Percentiles rank a stretch among this genome's conserved stretches.
Evolutionary conservation across 2,888 invertebrate species (phyloP).

Genomic region (Notodonta dromedarius): DNA sequence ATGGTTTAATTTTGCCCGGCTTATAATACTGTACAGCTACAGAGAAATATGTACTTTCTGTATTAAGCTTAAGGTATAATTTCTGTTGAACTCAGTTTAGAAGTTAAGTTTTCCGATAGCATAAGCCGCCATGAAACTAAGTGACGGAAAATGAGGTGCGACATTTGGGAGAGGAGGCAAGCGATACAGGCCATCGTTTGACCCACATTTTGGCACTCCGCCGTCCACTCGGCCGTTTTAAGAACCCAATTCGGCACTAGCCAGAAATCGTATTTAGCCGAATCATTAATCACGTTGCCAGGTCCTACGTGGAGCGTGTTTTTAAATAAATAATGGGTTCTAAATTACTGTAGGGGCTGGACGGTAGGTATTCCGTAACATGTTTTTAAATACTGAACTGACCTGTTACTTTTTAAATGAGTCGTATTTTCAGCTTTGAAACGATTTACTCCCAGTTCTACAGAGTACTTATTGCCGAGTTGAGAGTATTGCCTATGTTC

Average conservation of each 20-base stretch:
- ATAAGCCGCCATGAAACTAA: conserved; percentile 51
- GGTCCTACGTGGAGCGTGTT: conserved; percentile 26
- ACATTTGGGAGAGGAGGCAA: conserved; percentile 61
- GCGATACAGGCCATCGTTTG: conserved; percentile 66
- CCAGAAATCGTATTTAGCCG: conserved; percentile 31
- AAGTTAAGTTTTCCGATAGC: conserved; percentile 43
- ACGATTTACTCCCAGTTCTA: too few species aligned
- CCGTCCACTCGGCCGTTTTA: conserved; percentile 52
- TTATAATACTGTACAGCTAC: conserved; percentile 18
- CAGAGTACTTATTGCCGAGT: too few species aligned
- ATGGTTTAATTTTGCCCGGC: conserved; percentile 36
- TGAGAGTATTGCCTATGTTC: too few species aligned
- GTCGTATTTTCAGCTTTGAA: conserved; percentile 6
- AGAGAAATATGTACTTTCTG: conserved; percentile 27
- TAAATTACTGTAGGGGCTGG: conserved; percentile 31
- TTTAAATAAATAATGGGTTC: conserved; percentile 40
- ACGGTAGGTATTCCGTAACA: conserved; percentile 21
- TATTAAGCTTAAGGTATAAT: conserved; percentile 29
- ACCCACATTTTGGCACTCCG: conserved; percentile 64
- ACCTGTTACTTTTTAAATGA: conserved; percentile 15
- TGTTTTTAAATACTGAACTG: conserved; percentile 28
- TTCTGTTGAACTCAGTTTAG: conserved; percentile 22
- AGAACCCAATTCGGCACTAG: conserved; percentile 50
- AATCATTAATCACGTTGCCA: conserved; percentile 37
- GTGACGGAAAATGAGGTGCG: conserved; percentile 74